A percentile compares a stretch with the other conserved stretches of the same genome.
Conservation (phyloP, 2,888 invertebrate genomes). For the Hypena proboscidalis region DNA sequence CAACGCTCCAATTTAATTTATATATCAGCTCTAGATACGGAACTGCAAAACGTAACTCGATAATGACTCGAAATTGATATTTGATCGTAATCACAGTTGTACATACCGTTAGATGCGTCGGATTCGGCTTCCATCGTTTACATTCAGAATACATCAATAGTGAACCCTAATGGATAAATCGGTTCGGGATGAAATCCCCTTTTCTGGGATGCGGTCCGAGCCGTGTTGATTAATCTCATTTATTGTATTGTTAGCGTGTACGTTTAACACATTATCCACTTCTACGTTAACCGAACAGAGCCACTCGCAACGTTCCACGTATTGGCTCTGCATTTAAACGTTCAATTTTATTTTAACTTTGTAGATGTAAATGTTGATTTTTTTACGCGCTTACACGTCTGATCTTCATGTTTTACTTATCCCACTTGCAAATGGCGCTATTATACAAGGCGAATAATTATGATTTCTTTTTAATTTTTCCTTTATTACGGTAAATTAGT, state of each 20-base stretch:
- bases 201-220: constrained; percentile 18
- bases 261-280: constrained; percentile 2
- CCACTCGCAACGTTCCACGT: constrained; percentile 2
- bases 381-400: constrained; percentile 4
- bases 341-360: constrained; percentile 6
- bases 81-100: constrained; percentile 15
- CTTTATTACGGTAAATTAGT: too few species aligned
- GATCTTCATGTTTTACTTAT: constrained; percentile 19
- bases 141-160: constrained; percentile 25
- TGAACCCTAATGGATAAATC: constrained; percentile 25
- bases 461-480: too few species aligned
- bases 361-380: constrained; percentile 13
- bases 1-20: constrained; percentile 40
- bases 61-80: constrained; percentile 16
- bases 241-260: constrained; percentile 13
- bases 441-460: too few species aligned
- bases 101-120: constrained; percentile 12
- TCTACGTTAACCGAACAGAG: constrained; percentile 1
- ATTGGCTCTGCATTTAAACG: neutral
- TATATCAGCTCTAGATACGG: constrained; percentile 23
- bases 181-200: constrained; percentile 14
- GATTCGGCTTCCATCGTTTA: constrained; percentile 19
- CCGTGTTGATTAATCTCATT: constrained; percentile 22
- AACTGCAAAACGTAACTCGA: constrained; percentile 23
- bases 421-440: constrained; percentile 11